These are phyloP conservation scores for Columba guinea DNA, from an alignment of 2,797 vertebrate species.

Conservation along the genomic window DNA sequence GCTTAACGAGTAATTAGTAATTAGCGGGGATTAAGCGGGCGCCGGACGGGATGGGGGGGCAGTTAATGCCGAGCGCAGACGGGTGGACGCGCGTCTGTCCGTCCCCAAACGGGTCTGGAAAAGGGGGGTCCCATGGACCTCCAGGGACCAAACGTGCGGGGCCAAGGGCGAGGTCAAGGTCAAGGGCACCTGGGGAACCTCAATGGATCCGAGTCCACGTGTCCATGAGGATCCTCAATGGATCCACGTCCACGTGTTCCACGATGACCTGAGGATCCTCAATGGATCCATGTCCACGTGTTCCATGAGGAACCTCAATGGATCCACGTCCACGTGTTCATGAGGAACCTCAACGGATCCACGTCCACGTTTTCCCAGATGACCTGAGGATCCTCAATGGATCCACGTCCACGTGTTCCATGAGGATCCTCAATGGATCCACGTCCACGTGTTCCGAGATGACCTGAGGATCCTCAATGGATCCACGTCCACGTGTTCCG, in stretches of 20 bases:
- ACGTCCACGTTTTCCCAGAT: too few species aligned
- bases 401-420: too few species aligned
- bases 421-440: not conserved
- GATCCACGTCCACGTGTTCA: too few species aligned
- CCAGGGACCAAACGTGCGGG: too few species aligned
- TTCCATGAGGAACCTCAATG: not conserved
- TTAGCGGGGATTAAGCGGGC: conserved; percentile 36
- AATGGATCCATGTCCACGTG: too few species aligned
- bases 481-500: too few species aligned
- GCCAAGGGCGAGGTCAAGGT: not conserved
- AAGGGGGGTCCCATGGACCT: not conserved
- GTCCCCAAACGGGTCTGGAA: not conserved
- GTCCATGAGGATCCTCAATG: too few species aligned
- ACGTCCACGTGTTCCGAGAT: too few species aligned
- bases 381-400: too few species aligned
- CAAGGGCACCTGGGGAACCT: not conserved
- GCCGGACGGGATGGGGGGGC: not conserved
- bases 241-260: too few species aligned
- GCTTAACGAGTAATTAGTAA: not conserved
- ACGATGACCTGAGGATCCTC: not conserved
- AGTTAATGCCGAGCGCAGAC: not conserved
- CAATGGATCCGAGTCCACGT: too few species aligned
- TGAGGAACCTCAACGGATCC: not conserved
- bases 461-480: not conserved
- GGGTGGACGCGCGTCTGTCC: not conserved